Conservation (phyloP, 2,888 invertebrate species). For the Sminthurinus aureus region DNA sequence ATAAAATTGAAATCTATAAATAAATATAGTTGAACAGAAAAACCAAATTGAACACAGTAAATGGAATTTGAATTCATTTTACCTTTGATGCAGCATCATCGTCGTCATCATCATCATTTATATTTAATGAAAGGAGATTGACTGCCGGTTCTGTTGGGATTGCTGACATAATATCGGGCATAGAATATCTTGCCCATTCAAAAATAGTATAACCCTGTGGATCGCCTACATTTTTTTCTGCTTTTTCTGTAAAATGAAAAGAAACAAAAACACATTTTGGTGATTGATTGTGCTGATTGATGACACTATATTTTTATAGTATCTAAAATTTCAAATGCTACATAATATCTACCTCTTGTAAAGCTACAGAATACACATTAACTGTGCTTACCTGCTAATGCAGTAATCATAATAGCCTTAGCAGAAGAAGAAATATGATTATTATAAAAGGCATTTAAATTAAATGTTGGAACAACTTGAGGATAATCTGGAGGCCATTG, state of each 20-base stretch:
- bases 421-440: conserved; percentile 77
- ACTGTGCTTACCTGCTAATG: no score
- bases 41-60: no score
- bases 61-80: conserved; percentile 2
- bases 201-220: conserved; percentile 96
- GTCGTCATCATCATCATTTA: conserved; percentile 36
- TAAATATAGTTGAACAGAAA: not conserved
- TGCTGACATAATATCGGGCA: conserved; percentile 73
- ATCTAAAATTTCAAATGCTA: no score
- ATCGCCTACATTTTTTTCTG: conserved; percentile 83
- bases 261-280: no score
- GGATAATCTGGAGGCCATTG: conserved; percentile 89
- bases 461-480: conserved; percentile 78
- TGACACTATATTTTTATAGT: no score
- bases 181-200: conserved; percentile 88
- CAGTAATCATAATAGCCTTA: conserved; percentile 73
- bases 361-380: no score
- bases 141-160: conserved; percentile 63
- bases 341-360: no score
- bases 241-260: conserved; percentile 71
- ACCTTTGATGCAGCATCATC: conserved; percentile 30
- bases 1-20: not conserved
- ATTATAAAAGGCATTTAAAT: conserved; percentile 92
- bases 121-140: conserved; percentile 23
- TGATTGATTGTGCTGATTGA: no score